Percentiles rank a stretch among this genome's conserved stretches.
These are phyloP conservation scores for Charina bottae DNA, from an alignment of 2,113 vertebrate genomes.

Conservation along the genomic window DNA sequence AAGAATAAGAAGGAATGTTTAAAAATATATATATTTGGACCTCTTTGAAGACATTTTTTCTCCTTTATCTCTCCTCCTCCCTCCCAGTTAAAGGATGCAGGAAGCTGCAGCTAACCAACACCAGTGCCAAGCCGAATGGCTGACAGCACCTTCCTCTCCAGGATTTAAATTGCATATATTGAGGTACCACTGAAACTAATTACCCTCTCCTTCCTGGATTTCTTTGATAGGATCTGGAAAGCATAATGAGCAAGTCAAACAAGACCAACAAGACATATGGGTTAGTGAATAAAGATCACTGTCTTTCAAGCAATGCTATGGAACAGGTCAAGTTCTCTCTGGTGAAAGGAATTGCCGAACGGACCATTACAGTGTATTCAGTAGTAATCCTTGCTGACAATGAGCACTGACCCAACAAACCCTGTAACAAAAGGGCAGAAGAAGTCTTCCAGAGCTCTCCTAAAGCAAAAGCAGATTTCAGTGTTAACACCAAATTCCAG, in stretches of 20 bases:
- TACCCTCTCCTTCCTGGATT: not conserved
- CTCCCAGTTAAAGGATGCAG: not conserved
- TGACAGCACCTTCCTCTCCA: not conserved
- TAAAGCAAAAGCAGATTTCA: not conserved
- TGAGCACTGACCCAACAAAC: not conserved
- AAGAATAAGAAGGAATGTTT: not conserved
- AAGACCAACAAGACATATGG: not conserved
- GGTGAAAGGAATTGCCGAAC: not conserved
- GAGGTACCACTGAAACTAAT: not conserved
- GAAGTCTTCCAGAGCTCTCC: not conserved
- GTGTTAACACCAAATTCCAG: not conserved
- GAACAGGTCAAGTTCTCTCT: not conserved
- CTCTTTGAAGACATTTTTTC: not conserved
- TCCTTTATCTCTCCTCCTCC: not conserved
- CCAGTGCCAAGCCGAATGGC: not conserved
- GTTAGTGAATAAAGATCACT: not conserved
- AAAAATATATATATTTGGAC: not conserved
- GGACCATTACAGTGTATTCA: not conserved
- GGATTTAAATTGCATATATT: not conserved
- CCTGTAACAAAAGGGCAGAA: not conserved
- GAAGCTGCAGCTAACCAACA: not conserved
- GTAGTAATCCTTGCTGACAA: not conserved
- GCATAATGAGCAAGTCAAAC: not conserved
- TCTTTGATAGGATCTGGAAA: not conserved
- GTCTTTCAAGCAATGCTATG: not conserved